Base-by-base conservation (phyloP, 2,888 invertebrate genomes). In the Aleiodes alternator region DNA sequence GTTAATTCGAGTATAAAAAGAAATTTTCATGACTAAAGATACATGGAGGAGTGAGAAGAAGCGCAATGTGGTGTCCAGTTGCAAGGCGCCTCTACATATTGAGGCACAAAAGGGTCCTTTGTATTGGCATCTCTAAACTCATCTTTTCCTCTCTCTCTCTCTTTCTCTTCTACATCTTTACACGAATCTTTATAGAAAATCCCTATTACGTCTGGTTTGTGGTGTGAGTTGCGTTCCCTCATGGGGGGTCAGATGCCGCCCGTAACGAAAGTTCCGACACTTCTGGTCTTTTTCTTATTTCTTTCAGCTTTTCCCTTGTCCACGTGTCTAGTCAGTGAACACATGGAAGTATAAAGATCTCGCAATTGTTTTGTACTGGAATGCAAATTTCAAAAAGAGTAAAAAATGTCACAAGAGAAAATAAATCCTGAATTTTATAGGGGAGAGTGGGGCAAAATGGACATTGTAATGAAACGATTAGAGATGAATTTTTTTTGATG, bases 11-110 rank as follows among this genome's bases (percentile, higher is more conserved):
- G 34, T 50, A 23, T 66, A 73, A 68, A 74, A 75, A 59, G 29
- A 50, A 29, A 48, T 50, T 9, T 3, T 43, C 11, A 51, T 51
- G 31, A 38, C 6, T 50, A 12, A n/a, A 38, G 14, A 14, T 53
- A 12, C 3, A 14, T 6, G n/a, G 31, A 12, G 14, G 38, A 38
- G 53, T n/a, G 53, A 72, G 72, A 76, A 81, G 80, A 73, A 78
- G 77, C 80, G 84, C 86, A 87, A 86, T 84, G 84, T 85, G 88
- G 88, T 87, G 84, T 88, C 87, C 86, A 87, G 84, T 88, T 87
- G 85, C 86, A 86, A 81, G 85, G 80, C 81, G 82, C 83, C 79
- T 34, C 34, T 75, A 74, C 79, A 69, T 72, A 79, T 79, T 82
- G 78, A 77, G 74, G 81, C 76, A 85, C 83, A 87, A 87, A 87